Evolutionary conservation across 2,797 vertebrate genomes (phyloP), one percentile per base, ranked within the genome.

Genomic region (Hippopotamyrus pictus): DNA sequence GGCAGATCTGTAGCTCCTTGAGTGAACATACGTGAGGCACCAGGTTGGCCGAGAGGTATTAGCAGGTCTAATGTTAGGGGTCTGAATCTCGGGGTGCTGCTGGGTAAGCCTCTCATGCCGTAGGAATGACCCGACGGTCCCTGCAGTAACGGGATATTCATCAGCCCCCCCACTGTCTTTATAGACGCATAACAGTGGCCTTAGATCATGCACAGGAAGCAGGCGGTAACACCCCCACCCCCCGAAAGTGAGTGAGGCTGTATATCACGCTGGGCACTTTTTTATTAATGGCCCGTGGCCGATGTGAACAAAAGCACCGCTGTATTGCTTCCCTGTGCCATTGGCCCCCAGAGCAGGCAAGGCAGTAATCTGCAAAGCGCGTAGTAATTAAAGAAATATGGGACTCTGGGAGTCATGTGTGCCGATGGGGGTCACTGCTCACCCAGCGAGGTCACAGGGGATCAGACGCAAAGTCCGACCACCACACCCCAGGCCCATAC

Each of bases 181-280:
- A 92, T 91, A 89, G 83, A 93, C 87, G 90, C 94, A 96, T 95
- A 94, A 90, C 94, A 96, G 92, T 22, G 83, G 88, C 93, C 94
- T 95, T 94, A 95, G 94, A 94, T 96, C 95, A 96, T 90, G 3
- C 33, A 19, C 91, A 94, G 95, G 95, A 96, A 96, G 94, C 96
- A 96, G 95, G 95, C 96, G 96, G 91, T 19, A 76, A 76, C 11
- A 76, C 29, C 73, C 33, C 41, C 19, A 12, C 73, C 76, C 76
- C 19, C 7, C 2, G 0, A 90, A 92, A 91, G 92, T 89, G 90
- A 86, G 83, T 88, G 90, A 91, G 91, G 92, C 93, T 92, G 91
- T 87, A 94, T 92, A 94, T 95, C 93, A 94, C 90, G 93, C 93
- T 92, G 92, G 73, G 86, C 57, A 50, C 85, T 86, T 91, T 94